Conservation (phyloP, 2,888 invertebrate genomes). For the Drosophila robusta region DNA sequence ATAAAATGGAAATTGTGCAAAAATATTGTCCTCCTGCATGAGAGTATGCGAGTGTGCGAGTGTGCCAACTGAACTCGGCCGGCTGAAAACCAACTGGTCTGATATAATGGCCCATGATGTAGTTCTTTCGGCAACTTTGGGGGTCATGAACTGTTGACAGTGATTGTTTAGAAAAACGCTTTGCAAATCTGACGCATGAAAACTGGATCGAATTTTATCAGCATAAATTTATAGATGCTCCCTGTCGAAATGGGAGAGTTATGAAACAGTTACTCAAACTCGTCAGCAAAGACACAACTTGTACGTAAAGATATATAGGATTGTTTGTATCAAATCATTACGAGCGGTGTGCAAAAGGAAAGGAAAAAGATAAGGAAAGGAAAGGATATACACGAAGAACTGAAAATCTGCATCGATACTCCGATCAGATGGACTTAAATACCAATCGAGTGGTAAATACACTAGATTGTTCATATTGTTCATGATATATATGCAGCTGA, state of each 20-base stretch:
- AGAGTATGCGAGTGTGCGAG: constrained; percentile 1
- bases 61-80: constrained; percentile 31
- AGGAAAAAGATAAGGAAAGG: too few relatives aligned
- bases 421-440: too few relatives aligned
- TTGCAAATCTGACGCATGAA: constrained; percentile 29
- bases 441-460: too few relatives aligned
- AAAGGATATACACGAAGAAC: too few relatives aligned
- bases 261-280: constrained; percentile 15
- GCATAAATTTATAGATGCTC: constrained; percentile 9
- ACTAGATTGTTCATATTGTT: too few relatives aligned
- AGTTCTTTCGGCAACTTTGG: constrained; percentile 36
- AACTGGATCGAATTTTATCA: constrained; percentile 25
- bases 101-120: constrained; percentile 58
- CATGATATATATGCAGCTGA: too few relatives aligned
- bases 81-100: constrained; percentile 16
- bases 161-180: constrained; percentile 35
- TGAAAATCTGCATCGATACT: too few relatives aligned
- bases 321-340: too few relatives aligned
- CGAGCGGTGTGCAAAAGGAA: too few relatives aligned
- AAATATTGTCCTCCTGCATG: constrained; percentile 58
- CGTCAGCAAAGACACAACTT: background rate
- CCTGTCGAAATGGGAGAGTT: constrained; percentile 5
- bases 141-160: constrained; percentile 56
- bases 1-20: constrained; percentile 77
- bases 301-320: too few relatives aligned